Base-by-base conservation (phyloP, 2,888 invertebrate genomes). In the Lottia scabra region DNA sequence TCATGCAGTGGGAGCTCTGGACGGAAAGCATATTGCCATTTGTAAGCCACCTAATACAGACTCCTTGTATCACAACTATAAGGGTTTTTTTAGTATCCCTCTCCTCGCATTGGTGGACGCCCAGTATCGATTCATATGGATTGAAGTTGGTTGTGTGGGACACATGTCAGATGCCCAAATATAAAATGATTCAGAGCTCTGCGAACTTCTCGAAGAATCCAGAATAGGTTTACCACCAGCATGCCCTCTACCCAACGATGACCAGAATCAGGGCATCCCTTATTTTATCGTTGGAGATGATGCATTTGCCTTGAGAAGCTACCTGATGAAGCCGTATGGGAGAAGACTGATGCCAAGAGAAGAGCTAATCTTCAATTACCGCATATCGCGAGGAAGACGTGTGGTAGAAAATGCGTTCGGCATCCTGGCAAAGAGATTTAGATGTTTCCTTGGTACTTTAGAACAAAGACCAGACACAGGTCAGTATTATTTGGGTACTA, bases 361-460 rank as follows among this genome's bases (percentile, higher is more conserved):
- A 30, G 6, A 30, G 6, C 30, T 30, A 2, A 30, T 30, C 30
- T 30, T 30, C 30, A 30, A 30, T 30, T 30, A 30, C 30, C 30
- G 30, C 4, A 30, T 30, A 2, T 30, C 63, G 26, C 19, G 67
- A 48, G 76, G 70, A 12, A 44, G 78, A 26, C 67, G 75, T 10
- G 78, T 76, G 0, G 77, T 81, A 1, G 75, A 80, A 56, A 77
- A 80, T 74, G 77, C 78, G 13, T 79, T 81, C 71, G 79, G 78
- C 26, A 81, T 81, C 63, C 74, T 79, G 15, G 81, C 79, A 8
- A 75, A 79, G 38, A 64, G 79, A 10, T 81, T 71, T 27, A 74
- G 72, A 63, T 63, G 70, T 43, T 65, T 81, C 16, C 72, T 80
- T 16, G 63, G 46, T 27, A 77, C 78, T 13, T 74, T 78, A 76